phyloP scores from a whole-genome alignment of 2,888 invertebrate species.

The Cosmia pyralina region DNA sequence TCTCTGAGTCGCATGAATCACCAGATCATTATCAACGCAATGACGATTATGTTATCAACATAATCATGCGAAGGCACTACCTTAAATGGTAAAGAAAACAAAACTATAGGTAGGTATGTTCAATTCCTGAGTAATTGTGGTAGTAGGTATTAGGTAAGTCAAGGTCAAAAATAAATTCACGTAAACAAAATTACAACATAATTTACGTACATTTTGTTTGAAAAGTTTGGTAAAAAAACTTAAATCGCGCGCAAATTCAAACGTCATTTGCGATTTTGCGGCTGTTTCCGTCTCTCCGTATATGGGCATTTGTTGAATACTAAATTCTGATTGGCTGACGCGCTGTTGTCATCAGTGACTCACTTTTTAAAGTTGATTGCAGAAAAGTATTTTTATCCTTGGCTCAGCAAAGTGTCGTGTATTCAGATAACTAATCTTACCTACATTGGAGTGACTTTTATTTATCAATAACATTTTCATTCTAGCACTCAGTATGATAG shows the following conservation, averaged over 20 bases:
- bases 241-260: constrained; percentile 76
- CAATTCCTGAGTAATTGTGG: background rate
- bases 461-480: constrained; percentile 66
- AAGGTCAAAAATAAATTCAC: constrained; percentile 20
- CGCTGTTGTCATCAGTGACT: constrained; percentile 82
- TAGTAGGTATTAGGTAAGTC: background rate
- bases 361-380: constrained; percentile 78
- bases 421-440: constrained; percentile 76
- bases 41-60: constrained; percentile 10
- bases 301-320: constrained; percentile 91
- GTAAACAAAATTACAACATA: background rate
- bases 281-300: constrained; percentile 89
- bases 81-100: constrained; percentile 32
- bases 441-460: constrained; percentile 67
- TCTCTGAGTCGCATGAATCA: constrained; percentile 4
- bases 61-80: constrained; percentile 19
- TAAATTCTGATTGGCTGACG: constrained; percentile 89
- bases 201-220: background rate
- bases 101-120: constrained; percentile 5
- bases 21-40: constrained; percentile 12
- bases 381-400: constrained; percentile 75
- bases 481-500: constrained; percentile 63
- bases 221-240: constrained; percentile 16
- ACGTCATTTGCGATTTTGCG: constrained; percentile 69
- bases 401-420: constrained; percentile 68